Conservation (phyloP, 1,140 invertebrate species). For the Rhysida immarginata region DNA sequence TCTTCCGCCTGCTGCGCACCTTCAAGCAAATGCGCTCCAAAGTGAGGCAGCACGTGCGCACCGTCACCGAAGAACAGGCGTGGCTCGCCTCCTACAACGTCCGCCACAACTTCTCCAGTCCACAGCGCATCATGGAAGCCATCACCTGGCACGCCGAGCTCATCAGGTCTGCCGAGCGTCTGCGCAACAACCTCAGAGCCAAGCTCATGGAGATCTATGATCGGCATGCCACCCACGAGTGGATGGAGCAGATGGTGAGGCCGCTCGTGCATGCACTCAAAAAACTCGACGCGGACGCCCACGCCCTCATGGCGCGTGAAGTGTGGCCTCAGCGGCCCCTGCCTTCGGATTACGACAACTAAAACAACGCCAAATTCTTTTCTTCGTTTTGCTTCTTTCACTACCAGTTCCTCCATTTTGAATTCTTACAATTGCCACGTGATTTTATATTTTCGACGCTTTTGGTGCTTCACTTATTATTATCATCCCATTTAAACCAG, state of each 20-base stretch:
- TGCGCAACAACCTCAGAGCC: conserved; percentile 14
- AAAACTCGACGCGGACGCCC: background rate
- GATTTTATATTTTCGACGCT: too few relatives aligned
- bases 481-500: too few relatives aligned
- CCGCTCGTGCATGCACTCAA: conserved; percentile 12
- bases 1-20: conserved; percentile 13
- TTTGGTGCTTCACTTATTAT: too few relatives aligned
- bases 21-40: conserved; percentile 11
- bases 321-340: background rate
- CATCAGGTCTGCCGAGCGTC: background rate
- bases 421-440: too few relatives aligned
- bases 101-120: conserved; percentile 23
- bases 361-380: too few relatives aligned
- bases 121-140: conserved; percentile 20
- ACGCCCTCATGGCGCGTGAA: background rate
- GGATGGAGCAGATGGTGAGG: conserved; percentile 28
- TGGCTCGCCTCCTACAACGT: conserved; percentile 29
- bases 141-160: conserved; percentile 7
- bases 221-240: conserved; percentile 23
- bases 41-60: conserved; percentile 5
- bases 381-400: too few relatives aligned
- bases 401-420: too few relatives aligned
- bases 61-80: conserved; percentile 16
- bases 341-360: background rate
- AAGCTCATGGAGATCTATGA: conserved; percentile 22